These are phyloP conservation scores for Heliothis virescens DNA, from an alignment of 1,140 invertebrate species.

Conservation along the genomic window DNA sequence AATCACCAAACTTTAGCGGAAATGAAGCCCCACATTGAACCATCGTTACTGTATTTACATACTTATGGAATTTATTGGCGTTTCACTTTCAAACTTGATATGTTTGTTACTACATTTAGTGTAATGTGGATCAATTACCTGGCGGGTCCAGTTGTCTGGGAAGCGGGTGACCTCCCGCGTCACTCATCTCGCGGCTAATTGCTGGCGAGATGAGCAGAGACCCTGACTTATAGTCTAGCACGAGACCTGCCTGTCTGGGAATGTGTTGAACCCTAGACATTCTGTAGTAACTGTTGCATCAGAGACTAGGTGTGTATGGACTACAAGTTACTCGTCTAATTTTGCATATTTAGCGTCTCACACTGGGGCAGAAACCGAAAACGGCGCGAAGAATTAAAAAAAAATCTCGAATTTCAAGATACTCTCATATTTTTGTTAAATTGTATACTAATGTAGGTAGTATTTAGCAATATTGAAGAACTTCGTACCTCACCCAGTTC, in stretches of 20 bases:
- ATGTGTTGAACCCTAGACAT: not conserved
- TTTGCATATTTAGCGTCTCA: too few species aligned
- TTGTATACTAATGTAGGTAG: too few species aligned
- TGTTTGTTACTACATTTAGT: not conserved
- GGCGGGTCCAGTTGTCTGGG: conserved; percentile 1
- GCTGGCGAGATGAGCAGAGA: not conserved
- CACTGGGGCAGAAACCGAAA: too few species aligned
- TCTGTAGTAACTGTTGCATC: not conserved
- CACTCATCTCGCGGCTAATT: conserved; percentile 12
- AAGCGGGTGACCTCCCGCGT: conserved; percentile 31
- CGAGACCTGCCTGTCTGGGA: not conserved
- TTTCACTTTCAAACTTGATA: conserved; percentile 10
- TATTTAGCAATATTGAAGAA: too few species aligned
- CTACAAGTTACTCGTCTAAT: too few species aligned
- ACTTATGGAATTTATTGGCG: conserved; percentile 17
- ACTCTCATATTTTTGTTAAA: too few species aligned
- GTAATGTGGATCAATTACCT: conserved; percentile 25
- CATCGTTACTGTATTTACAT: conserved; percentile 27
- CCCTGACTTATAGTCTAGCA: conserved; percentile 13
- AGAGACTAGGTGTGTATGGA: not conserved
- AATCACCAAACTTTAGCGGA: not conserved
- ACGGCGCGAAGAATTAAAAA: too few species aligned
- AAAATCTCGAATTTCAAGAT: too few species aligned
- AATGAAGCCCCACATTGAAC: not conserved
- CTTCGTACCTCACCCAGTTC: too few species aligned